Percentiles rank a stretch among this genome's conserved stretches.
Conservation (phyloP, 2,888 invertebrate species). For the Poecilus cupreus region DNA sequence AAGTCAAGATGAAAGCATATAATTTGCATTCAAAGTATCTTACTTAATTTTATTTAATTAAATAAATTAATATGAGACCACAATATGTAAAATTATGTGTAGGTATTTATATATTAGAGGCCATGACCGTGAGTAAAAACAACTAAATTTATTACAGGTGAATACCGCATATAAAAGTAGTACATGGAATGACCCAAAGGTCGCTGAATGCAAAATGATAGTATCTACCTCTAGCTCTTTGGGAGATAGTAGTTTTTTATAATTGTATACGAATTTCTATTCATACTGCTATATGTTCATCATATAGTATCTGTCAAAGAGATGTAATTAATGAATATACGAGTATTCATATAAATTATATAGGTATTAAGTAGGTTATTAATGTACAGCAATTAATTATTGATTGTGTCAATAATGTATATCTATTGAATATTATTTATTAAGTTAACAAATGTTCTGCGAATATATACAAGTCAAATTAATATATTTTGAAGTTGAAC, state of each 20-base stretch:
- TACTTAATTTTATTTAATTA: no score
- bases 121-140: no score
- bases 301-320: background rate
- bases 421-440: background rate
- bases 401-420: background rate
- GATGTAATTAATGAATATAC: background rate
- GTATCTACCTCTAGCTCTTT: background rate
- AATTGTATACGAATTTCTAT: background rate
- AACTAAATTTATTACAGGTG: no score
- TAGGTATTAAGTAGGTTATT: background rate
- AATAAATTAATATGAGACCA: no score
- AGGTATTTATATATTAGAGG: no score
- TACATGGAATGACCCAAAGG: background rate
- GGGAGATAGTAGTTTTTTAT: background rate
- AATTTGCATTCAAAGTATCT: no score
- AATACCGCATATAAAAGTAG: no score
- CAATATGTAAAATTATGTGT: no score
- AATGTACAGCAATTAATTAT: background rate
- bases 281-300: background rate
- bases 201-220: background rate
- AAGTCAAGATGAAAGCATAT: no score
- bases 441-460: background rate
- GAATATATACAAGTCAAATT: background rate
- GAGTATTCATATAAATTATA: background rate
- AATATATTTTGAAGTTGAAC: no score